phyloP scores from a whole-genome alignment of 2,113 vertebrate genomes.

The Camelus bactrianus region DNA sequence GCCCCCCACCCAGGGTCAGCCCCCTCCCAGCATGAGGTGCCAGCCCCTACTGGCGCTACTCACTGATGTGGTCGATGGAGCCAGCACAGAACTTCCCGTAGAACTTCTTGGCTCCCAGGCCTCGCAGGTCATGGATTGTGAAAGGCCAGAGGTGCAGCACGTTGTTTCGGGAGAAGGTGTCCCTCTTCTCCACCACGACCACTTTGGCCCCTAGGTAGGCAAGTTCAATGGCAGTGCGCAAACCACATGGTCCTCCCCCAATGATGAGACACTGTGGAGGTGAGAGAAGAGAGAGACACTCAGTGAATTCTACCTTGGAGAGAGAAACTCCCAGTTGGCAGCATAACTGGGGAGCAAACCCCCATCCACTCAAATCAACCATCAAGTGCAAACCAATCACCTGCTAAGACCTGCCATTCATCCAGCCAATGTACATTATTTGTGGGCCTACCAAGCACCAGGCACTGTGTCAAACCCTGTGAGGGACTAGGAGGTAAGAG shows the following conservation, averaged over 20 bases:
- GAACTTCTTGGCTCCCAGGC: conserved; percentile 98
- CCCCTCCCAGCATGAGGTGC: accelerated
- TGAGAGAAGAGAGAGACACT: background rate
- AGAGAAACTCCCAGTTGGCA: background rate
- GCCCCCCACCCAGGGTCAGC: background rate
- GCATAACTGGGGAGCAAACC: background rate
- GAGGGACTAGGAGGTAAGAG: background rate
- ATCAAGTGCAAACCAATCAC: too few relatives aligned
- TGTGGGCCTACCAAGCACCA: background rate
- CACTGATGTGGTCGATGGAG: conserved; percentile 99
- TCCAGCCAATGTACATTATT: background rate
- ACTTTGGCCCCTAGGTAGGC: conserved; percentile 96
- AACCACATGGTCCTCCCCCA: conserved; percentile 96
- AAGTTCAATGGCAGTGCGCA: conserved; percentile 97
- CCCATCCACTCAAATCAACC: background rate
- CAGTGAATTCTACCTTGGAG: background rate
- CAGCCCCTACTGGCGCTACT: conserved; percentile 82
- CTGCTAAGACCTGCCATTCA: background rate
- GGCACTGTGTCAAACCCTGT: background rate
- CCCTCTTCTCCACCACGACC: conserved; percentile 96
- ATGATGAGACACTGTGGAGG: conserved; percentile 95
- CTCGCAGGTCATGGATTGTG: conserved; percentile 97
- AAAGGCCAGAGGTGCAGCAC: conserved; percentile 99
- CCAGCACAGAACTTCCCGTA: conserved; percentile 99
- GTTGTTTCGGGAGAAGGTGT: conserved; percentile 98